Evolutionary conservation across 2,888 invertebrate genomes (phyloP).

Genomic region (Eristalinus sepulchralis): DNA sequence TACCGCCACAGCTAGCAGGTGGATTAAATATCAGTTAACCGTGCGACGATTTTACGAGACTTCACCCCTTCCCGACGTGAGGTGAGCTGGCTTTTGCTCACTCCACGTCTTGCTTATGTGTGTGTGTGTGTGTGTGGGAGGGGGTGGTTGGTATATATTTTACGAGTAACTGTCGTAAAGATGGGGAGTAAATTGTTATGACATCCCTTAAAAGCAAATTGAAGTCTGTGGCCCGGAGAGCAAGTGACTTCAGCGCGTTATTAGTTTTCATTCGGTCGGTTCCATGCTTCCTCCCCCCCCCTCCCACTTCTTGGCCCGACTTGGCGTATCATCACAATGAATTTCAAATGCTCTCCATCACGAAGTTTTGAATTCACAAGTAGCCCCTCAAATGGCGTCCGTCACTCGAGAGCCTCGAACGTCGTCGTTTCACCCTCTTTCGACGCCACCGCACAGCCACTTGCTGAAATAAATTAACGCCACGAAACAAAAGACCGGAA

Average conservation of each 20-base stretch:
- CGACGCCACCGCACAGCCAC: slow-evolving; percentile 15
- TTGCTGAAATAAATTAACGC: slow-evolving; percentile 55
- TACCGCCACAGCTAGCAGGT: slow-evolving; percentile 40
- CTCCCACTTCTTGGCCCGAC: background rate
- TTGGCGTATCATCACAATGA: slow-evolving; percentile 31
- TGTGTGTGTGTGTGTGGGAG: slow-evolving; percentile 31
- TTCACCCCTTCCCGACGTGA: slow-evolving; percentile 16
- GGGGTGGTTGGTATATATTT: slow-evolving; percentile 24
- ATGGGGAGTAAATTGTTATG: slow-evolving; percentile 55
- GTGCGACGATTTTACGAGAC: slow-evolving; percentile 52
- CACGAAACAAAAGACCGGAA: slow-evolving; percentile 26
- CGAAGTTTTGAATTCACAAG: slow-evolving; percentile 58
- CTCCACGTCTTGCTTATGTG: background rate
- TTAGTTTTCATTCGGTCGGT: slow-evolving; percentile 56
- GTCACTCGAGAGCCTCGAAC: slow-evolving; percentile 28
- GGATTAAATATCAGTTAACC: slow-evolving; percentile 50
- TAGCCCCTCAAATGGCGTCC: slow-evolving; percentile 50
- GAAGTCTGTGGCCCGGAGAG: slow-evolving; percentile 46
- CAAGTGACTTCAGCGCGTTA: slow-evolving; percentile 48
- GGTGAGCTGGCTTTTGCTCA: background rate
- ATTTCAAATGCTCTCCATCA: slow-evolving; percentile 58
- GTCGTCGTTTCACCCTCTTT: background rate
- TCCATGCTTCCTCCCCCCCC: background rate
- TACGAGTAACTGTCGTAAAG: slow-evolving; percentile 57
- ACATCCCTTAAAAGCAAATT: slow-evolving; percentile 61